A percentile compares a stretch with the other conserved stretches of the same genome.
Evolutionary conservation across 2,113 vertebrate genomes (phyloP).

Genomic region (Chitala chitala): DNA sequence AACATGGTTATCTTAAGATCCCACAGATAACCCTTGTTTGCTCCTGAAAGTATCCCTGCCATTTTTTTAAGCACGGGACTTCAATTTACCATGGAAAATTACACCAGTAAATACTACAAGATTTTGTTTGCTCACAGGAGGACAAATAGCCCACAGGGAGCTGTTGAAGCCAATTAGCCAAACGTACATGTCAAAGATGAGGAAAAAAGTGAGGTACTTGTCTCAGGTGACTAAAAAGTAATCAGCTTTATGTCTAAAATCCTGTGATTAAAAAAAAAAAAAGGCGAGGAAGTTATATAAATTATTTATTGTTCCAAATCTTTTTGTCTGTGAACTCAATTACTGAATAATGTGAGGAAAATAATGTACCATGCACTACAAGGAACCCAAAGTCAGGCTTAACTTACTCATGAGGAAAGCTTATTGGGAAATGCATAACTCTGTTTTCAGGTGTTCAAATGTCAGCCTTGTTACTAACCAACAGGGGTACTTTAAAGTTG

Average conservation of each 20-base stretch:
- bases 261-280: too few relatives aligned
- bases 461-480: too few relatives aligned
- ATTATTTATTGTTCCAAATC: not conserved
- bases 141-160: not conserved
- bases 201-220: too few relatives aligned
- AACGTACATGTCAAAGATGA: not conserved
- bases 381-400: not conserved
- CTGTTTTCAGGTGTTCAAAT: too few relatives aligned
- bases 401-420: not conserved
- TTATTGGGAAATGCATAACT: too few relatives aligned
- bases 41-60: not conserved
- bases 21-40: not conserved
- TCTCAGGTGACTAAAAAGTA: not conserved
- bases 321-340: not conserved
- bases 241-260: too few relatives aligned
- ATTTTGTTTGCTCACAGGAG: not conserved
- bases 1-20: not conserved
- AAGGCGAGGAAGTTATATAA: not conserved
- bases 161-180: slow-evolving; percentile 3
- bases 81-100: not conserved
- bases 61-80: not conserved
- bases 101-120: not conserved
- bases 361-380: not conserved
- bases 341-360: not conserved
- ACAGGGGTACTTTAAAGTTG: too few relatives aligned